Base-by-base conservation (phyloP, 2,113 vertebrate species). In the Varanus komodoensis region DNA sequence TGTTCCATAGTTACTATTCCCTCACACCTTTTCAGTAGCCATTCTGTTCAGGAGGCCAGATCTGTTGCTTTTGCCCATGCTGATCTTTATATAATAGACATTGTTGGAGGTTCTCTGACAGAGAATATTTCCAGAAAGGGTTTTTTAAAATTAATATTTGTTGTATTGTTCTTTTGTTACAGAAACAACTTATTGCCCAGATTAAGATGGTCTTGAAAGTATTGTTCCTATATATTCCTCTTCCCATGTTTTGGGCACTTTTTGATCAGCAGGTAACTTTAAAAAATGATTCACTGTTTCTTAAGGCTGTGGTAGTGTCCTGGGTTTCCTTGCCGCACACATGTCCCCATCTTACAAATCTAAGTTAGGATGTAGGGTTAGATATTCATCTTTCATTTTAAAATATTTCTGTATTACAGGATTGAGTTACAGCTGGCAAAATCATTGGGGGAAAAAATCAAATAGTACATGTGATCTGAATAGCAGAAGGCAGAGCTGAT, bases 161-260 rank as follows among this genome's bases (percentile, higher is more conserved):
- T 50, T 74, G 21, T 61, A 34, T 71, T 74, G 86, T 79, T 91
- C n/a, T 50, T 2, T 1, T 73, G 94, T 73, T 96, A 3, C 92
- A 99, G 99, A 98, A 98, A 97, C 97, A 95, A 69, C 98, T 99
- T 80, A 99, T 99, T 93, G 92, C 96, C 85, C 98, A 99, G 91
- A 97, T 97, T 67, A 99, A 99, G 97, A 99, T 99, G 98, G 98
- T 98, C 21, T 73, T 98, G 87, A 99, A 93, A 92, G 99, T 99
- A 64, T 94, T 99, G 82, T 98, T 99, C 94, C 97, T 99, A 82
- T 99, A 98, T 77, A 98, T 99, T 29, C 99, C 99, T 1, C 98
- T 99, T 1, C 99, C 99, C 0, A 99, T 99, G 99, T 99, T 99
- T 96, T 99, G 99, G 99, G 98, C 98, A 0, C 94, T 99, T 32